Base-by-base conservation (phyloP, 2,113 vertebrate species). In the Cercocebus atys region DNA sequence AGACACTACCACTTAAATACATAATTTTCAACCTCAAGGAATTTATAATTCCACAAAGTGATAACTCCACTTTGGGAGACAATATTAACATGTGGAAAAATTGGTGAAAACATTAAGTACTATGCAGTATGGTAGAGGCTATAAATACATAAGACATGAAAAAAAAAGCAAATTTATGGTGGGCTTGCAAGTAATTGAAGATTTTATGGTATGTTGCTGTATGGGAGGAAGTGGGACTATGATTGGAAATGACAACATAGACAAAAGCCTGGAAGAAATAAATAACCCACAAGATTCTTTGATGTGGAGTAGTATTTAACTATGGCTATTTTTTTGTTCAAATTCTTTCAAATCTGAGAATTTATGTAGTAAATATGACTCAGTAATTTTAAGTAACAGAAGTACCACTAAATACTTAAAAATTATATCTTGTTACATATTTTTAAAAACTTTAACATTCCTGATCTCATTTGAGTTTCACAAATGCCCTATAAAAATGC, bases 301-400 rank as follows among this genome's bases (percentile, higher is more conserved):
- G 70, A 55, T 68, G 13, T 83, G 40, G 1, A 66, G 45, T 30
- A 90, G 1, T 79, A 75, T 80, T 90, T 79, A 83, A 84, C 25
- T 80, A 12, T 66, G 43, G 11, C 8, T 6, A 47, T 59, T 83
- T 72, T 80, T 80, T 88, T 90, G 25, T 89, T 82, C 17, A 72
- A 93, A 93, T 88, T 82, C 18, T 91, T 96, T 92, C 17, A 85
- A 93, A 93, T 85, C 85, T 92, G 64, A 91, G 47, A 91, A 88
- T 84, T 25, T 2, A 35, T 96, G 30, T 76, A 87, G n/a, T 81
- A 91, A 75, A 64, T 93, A 88, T 88, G 30, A 95, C 47, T 91
- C 25, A 45, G 27, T 80, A 79, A 87, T 59, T 76, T 84, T 93
- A 86, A 90, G 9, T 86, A 96, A 91, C 11, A 84, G 73, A 76